Evolutionary conservation across 2,888 invertebrate species (phyloP), one percentile per base, ranked within the genome.

Genomic region (Graphium colonna): DNA sequence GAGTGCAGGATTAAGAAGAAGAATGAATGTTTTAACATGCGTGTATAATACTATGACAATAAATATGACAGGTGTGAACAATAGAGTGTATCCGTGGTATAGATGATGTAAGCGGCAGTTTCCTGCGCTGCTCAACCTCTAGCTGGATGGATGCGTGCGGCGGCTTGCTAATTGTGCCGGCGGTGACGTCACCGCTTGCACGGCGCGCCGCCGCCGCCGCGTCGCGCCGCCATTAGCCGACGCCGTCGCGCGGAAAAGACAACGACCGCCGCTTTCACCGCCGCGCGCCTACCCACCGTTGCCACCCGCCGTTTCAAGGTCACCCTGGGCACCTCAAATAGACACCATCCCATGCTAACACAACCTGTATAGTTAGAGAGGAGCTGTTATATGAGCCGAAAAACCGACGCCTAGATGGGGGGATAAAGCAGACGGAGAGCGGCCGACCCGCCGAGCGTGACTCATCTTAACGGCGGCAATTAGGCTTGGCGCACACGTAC

Each of bases 191-290:
- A 88, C 64, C 67, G 64, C 71, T 69, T 31, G 21, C 31, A 31
- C 9, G 31, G 1, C 9, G 73, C 78, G 79, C 77, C 75, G 74
- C 69, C n/a, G 70, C 69, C 39, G 40, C 13, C 42, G 70, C 76
- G 71, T 54, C 68, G 62, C 63, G 64, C 73, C 68, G 79, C 79
- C 78, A 85, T 87, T 86, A 88, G 73, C 62, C 75, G 71, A 69
- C 67, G 82, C 86, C 82, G 72, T 85, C 82, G 82, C 82, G 88
- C 82, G 86, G 83, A 87, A 86, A 87, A 81, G 85, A 86, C 86
- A 85, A 86, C 81, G 86, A 82, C 86, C 87, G 83, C 63, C 71
- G 84, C 83, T 87, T 86, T 89, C 86, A 82, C 82, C 79, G 74
- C 65, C 70, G 63, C 64, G 66, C 72, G 68, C 67, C 71, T 69